phyloP scores from a whole-genome alignment of 2,113 vertebrate species.

The Gymnorhina tibicen region DNA sequence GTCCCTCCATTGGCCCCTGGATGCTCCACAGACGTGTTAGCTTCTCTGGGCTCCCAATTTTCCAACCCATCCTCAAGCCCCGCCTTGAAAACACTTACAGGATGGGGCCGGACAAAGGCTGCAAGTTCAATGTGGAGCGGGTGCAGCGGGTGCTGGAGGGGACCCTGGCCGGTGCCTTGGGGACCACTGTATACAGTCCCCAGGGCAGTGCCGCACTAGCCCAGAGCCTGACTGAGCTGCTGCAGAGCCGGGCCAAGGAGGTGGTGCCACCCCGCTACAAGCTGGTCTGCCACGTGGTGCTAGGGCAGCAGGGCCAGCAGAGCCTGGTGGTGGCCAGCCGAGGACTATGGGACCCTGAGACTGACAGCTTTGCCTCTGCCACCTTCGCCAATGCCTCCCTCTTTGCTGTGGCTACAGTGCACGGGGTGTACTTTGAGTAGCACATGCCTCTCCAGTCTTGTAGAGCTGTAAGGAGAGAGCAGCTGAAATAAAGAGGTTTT shows the following conservation, averaged over 20 bases:
- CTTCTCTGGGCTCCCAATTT: constrained; percentile 73
- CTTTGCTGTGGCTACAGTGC: constrained; percentile 75
- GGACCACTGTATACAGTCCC: constrained; percentile 34
- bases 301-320: constrained; percentile 72
- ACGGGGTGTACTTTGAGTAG: constrained; percentile 77
- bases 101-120: constrained; percentile 49
- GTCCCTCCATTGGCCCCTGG: constrained; percentile 68
- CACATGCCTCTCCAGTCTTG: neutral
- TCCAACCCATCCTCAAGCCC: constrained; percentile 35
- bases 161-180: constrained; percentile 21
- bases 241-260: constrained; percentile 64
- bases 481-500: constrained; percentile 56
- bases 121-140: constrained; percentile 16
- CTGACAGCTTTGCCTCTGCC: constrained; percentile 68
- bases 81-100: constrained; percentile 67
- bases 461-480: neutral
- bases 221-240: constrained; percentile 66
- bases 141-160: constrained; percentile 61
- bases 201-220: constrained; percentile 10
- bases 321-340: constrained; percentile 69
- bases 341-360: constrained; percentile 66
- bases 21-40: constrained; percentile 65
- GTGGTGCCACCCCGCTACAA: constrained; percentile 75
- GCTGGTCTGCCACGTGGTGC: constrained; percentile 75
- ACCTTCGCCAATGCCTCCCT: constrained; percentile 72